phyloP scores from a whole-genome alignment of 2,888 invertebrate genomes.

The Ellobium chinense region DNA sequence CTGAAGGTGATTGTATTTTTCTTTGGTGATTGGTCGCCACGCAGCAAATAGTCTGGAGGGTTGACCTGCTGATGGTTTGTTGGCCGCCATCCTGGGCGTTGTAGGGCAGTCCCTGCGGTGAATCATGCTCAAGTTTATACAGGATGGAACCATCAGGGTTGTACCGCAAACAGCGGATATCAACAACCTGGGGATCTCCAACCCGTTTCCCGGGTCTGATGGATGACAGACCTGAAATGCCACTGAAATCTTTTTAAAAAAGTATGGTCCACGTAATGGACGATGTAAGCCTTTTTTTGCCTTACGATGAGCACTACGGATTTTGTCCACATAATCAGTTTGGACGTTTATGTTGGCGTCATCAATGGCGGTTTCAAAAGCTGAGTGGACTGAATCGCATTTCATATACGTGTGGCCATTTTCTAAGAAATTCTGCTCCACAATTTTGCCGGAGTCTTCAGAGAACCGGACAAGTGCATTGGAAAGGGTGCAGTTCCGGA shows the following conservation, averaged over 20 bases:
- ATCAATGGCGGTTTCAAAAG: slow-evolving; percentile 34
- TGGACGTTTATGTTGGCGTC: slow-evolving; percentile 29
- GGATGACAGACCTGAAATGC: slow-evolving; percentile 20
- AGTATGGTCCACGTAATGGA: slow-evolving; percentile 36
- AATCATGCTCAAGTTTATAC: neutral
- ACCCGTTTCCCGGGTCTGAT: slow-evolving; percentile 39
- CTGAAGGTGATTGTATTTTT: neutral
- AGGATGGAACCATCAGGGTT: slow-evolving; percentile 4
- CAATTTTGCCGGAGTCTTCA: no score
- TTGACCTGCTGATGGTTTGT: neutral
- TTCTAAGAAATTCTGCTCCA: slow-evolving; percentile 46
- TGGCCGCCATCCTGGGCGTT: neutral
- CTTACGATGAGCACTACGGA: no score
- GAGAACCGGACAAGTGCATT: no score
- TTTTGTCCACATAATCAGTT: no score
- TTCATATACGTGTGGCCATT: slow-evolving; percentile 52
- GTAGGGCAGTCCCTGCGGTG: neutral
- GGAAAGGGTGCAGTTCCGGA: no score
- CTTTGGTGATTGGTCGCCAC: neutral
- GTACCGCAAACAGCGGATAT: slow-evolving; percentile 41
- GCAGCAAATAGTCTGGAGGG: neutral
- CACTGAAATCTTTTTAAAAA: slow-evolving; percentile 46
- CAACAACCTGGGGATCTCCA: slow-evolving; percentile 41
- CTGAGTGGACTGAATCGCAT: slow-evolving; percentile 40
- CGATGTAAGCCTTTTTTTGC: slow-evolving; percentile 22